Base-by-base conservation (phyloP, 2,113 vertebrate species). In the Boulengeromyrus knoepffleri region DNA sequence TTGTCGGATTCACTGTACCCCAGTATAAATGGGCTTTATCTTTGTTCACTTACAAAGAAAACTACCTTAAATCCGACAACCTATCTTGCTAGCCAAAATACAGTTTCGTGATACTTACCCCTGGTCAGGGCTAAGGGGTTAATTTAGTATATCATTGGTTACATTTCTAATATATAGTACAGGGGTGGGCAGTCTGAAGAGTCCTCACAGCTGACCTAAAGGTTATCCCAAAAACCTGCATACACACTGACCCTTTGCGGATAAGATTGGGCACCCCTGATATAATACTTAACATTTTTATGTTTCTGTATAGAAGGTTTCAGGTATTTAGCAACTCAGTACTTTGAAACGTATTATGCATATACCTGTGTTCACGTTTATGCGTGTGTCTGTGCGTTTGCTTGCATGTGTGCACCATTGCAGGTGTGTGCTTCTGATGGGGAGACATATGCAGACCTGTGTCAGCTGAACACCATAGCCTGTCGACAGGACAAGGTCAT, bases 361-460 rank as follows among this genome's bases (percentile, higher is more conserved):
- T 19, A 2, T 80, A 8, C 74, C 31, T 19, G 74, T 42, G 74
- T 39, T 17, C 36, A 3, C 2, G 15, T 39, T 5, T 5, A 19
- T 31, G 1, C 13, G 3, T 0, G 66, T 36, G 27, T 5, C 21
- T 27, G 84, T 50, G 47, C 4, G 45, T 24, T 17, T 62, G 56
- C 56, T 42, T 13, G 83, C 21, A 45, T n/a, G 83, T 13, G 46
- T 27, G n/a, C 12, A 31, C 84, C 50, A 15, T 19, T 15, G 13
- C 95, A 99, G 99, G 99, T 99, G 93, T 99, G 99, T 5, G 99
- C 98, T 90, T 98, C 99, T 0, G 98, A 99, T 0, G 98, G 97
- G 19, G 95, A 99, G 94, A 99, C 98, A 77, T 99, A 99, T 0
- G 98, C 97, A 15, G 97, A 98, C 91, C 96, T 96, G 93, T 99